Conservation (phyloP, 2,888 invertebrate species). For the Scaptomyza parva region DNA sequence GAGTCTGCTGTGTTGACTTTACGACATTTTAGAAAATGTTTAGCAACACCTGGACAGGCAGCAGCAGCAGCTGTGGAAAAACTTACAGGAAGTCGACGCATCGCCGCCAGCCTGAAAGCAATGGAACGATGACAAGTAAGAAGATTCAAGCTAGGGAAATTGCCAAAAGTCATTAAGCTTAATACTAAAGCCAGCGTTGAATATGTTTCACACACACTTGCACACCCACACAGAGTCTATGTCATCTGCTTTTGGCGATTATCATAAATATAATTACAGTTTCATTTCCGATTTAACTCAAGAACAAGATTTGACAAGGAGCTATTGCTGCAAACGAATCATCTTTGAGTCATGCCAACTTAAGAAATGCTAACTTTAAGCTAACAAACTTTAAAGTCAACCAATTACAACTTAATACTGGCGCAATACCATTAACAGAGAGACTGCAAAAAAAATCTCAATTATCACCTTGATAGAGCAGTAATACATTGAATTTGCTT, state of each 20-base stretch:
- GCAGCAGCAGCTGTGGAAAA: constrained; percentile 1
- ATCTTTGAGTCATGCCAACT: constrained; percentile 44
- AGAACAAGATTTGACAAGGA: constrained; percentile 28
- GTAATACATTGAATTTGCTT: too few species aligned
- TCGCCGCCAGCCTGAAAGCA: constrained; percentile 12
- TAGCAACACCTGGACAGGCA: constrained; percentile 44
- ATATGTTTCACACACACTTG: not conserved
- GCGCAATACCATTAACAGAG: too few species aligned
- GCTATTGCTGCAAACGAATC: constrained; percentile 25
- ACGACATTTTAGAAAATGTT: constrained; percentile 63
- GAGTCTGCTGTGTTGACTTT: constrained; percentile 47
- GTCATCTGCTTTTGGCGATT: constrained; percentile 24
- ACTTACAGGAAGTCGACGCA: constrained; percentile 22
- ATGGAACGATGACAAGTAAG: constrained; percentile 11
- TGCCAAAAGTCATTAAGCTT: constrained; percentile 76
- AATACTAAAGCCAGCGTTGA: constrained; percentile 5
- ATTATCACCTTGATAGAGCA: too few species aligned
- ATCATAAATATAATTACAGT: constrained; percentile 72
- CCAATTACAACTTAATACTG: not conserved
- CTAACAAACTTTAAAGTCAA: not conserved
- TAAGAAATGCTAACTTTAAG: not conserved
- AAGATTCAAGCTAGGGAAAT: constrained; percentile 65
- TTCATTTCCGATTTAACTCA: constrained; percentile 64
- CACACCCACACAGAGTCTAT: not conserved
- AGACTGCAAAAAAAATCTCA: too few species aligned